Base-by-base conservation (phyloP, 2,113 vertebrate species). In the Laticauda laticaudata region DNA sequence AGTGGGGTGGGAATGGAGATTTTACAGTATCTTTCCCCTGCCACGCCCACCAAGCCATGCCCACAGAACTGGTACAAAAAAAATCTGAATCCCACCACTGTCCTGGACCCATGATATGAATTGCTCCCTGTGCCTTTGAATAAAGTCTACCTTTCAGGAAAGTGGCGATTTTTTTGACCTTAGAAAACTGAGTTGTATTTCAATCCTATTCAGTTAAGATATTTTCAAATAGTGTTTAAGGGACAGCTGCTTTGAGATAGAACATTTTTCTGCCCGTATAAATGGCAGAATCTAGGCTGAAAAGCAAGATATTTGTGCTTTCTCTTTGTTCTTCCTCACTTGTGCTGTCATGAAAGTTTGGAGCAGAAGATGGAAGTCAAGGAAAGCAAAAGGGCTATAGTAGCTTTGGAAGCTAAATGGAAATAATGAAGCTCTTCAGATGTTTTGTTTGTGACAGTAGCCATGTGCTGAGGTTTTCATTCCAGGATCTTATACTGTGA, bases 321-420 rank as follows among this genome's bases (percentile, higher is more conserved):
- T 94, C 75, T 95, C 24, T 90, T 23, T 64, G 4, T 5, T 45
- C 5, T 45, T 45, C 51, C n/a, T 87, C 45, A 85, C 81, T 86
- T 53, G 61, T 75, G 81, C 48, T 90, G 9, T 90, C 90, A 43
- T 94, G 89, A 92, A 92, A 90, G 93, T 95, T 92, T 95, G 90
- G 94, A 93, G 90, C 91, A 86, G 88, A 88, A 91, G 93, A 96
- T 81, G 91, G 94, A 94, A 97, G 95, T 94, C 94, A 89, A 90
- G 92, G 87, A 95, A 96, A 94, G 94, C 24, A 55, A 34, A 94
- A 92, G 94, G 95, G 95, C 93, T 96, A 61, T 24, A 93, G 85
- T 94, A 90, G 93, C n/a, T 95, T 95, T 97, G 97, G 97, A 97
- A 97, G 97, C 97, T 98, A 96, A 96, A 95, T 87, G n/a, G 95